Percentiles rank a stretch among this genome's conserved stretches.
Evolutionary conservation across 2,888 invertebrate species (phyloP).

Genomic region (Salpingus planirostris): DNA sequence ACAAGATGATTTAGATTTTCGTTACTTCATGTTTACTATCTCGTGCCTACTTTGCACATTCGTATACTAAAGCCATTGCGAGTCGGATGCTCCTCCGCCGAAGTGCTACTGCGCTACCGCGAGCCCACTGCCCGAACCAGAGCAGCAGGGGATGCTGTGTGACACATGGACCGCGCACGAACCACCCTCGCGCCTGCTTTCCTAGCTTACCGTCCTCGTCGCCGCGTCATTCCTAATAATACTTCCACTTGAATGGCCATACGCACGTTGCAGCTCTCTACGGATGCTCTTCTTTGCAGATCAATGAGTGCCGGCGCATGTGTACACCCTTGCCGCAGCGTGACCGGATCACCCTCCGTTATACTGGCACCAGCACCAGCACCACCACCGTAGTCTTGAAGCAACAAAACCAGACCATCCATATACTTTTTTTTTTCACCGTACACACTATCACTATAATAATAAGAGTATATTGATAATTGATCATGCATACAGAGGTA

Average conservation of each 20-base stretch:
- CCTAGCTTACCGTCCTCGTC: slow-evolving; percentile 14
- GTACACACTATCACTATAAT: no score
- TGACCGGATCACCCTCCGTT: slow-evolving; percentile 15
- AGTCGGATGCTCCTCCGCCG: slow-evolving; percentile 32
- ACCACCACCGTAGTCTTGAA: no score
- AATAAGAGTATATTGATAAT: no score
- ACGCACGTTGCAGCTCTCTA: slow-evolving; percentile 31
- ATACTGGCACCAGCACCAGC: background rate
- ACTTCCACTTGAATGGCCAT: slow-evolving; percentile 17
- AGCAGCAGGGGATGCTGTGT: slow-evolving; percentile 31
- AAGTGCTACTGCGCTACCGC: slow-evolving; percentile 40
- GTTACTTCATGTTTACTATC: slow-evolving; percentile 41
- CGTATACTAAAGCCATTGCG: slow-evolving; percentile 40
- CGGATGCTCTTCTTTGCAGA: slow-evolving; percentile 30
- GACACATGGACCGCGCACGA: slow-evolving; percentile 28
- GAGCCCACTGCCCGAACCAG: slow-evolving; percentile 32
- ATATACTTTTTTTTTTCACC: no score
- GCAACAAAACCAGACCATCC: no score
- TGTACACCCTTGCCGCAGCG: slow-evolving; percentile 37
- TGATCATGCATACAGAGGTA: no score
- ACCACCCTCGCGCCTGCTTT: slow-evolving; percentile 19
- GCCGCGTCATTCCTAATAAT: slow-evolving; percentile 11
- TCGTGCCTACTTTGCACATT: slow-evolving; percentile 40
- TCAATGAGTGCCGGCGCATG: slow-evolving; percentile 40
- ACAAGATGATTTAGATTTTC: slow-evolving; percentile 31